These are phyloP conservation scores for Himalopsyche japonica DNA, from an alignment of 2,888 invertebrate genomes.

Conservation along the genomic window DNA sequence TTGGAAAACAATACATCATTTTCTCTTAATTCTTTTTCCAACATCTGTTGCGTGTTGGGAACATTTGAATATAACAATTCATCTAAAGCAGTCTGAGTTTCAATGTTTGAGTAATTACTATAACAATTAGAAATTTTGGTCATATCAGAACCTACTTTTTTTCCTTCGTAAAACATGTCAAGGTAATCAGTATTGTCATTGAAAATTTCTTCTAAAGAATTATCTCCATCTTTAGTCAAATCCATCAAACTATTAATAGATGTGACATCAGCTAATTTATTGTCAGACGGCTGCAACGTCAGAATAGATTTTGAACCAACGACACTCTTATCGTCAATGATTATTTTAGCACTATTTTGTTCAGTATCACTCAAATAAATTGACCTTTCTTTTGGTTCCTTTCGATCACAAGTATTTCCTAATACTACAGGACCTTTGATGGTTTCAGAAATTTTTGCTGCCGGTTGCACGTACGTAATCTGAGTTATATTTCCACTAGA, in stretches of 20 bases:
- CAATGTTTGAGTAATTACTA: conserved; percentile 17
- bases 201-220: not conserved
- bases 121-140: not conserved
- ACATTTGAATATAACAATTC: conserved; percentile 34
- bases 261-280: not conserved
- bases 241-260: not conserved
- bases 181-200: not conserved
- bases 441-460: not conserved
- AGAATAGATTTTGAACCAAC: not conserved
- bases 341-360: not conserved
- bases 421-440: not conserved
- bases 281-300: not conserved
- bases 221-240: not conserved
- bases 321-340: not conserved
- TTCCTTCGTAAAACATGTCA: not conserved
- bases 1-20: conserved; percentile 31
- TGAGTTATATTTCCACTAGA: not conserved
- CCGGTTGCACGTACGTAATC: no score
- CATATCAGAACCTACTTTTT: not conserved
- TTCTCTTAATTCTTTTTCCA: not conserved
- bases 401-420: not conserved
- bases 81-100: conserved; percentile 39
- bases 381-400: not conserved
- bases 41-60: not conserved
- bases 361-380: no score